These are phyloP conservation scores for Allobates femoralis DNA, from an alignment of 2,797 vertebrate genomes.

Conservation along the genomic window DNA sequence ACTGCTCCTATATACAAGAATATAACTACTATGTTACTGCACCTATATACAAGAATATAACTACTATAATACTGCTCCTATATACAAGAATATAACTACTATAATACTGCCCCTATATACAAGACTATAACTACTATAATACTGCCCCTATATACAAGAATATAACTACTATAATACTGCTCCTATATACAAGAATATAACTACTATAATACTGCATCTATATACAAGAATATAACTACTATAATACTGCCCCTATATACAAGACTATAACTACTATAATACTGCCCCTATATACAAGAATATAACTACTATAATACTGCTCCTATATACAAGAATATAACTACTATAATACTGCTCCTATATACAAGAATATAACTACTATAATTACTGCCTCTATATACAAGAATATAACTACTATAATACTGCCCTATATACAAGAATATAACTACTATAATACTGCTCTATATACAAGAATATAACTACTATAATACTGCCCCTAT, in stretches of 20 bases:
- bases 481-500: slow-evolving; percentile 3
- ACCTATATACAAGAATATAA: neutral
- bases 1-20: too few relatives aligned
- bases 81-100: neutral
- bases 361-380: slow-evolving; percentile 1
- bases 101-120: neutral
- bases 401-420: slow-evolving; percentile 11
- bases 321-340: neutral
- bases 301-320: too few relatives aligned
- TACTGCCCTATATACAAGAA: neutral
- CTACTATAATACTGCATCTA: too few relatives aligned
- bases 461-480: neutral
- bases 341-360: neutral
- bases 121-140: neutral
- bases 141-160: neutral
- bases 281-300: too few relatives aligned
- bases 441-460: slow-evolving; percentile 2
- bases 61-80: slow-evolving; percentile 8
- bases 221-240: too few relatives aligned
- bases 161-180: too few relatives aligned
- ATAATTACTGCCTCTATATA: slow-evolving; percentile 3
- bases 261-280: too few relatives aligned
- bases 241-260: too few relatives aligned
- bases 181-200: too few relatives aligned
- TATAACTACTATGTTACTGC: neutral